Percentiles rank a stretch among this genome's conserved stretches.
Conservation (phyloP, 2,888 invertebrate species). For the Parelbella ahira region DNA sequence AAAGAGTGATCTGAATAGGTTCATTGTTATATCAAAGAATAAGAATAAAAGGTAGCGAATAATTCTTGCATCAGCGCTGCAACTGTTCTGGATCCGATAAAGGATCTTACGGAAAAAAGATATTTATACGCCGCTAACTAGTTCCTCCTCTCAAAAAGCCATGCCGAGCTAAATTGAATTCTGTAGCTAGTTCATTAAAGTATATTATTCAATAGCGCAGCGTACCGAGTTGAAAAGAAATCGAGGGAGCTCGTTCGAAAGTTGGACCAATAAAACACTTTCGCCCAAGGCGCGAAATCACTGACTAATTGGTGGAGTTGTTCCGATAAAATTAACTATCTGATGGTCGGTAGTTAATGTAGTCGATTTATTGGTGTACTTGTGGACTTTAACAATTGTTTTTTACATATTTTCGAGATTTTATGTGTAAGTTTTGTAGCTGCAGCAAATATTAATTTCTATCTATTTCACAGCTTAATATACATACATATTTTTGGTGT, state of each 20-base stretch:
- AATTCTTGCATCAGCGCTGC: slow-evolving; percentile 61
- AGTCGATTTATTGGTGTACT: slow-evolving; percentile 14
- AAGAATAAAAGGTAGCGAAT: slow-evolving; percentile 37
- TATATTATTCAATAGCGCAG: slow-evolving; percentile 26
- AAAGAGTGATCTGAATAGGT: slow-evolving; percentile 5
- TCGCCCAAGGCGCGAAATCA: slow-evolving; percentile 57
- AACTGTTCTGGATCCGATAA: slow-evolving; percentile 54
- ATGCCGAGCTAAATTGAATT: slow-evolving; percentile 27
- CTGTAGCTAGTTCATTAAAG: slow-evolving; percentile 28
- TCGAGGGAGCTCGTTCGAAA: slow-evolving; percentile 35
- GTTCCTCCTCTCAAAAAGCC: slow-evolving; percentile 28
- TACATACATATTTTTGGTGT: too few relatives aligned
- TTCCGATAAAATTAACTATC: slow-evolving; percentile 54
- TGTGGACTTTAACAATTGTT: too few relatives aligned
- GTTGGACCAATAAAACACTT: slow-evolving; percentile 57
- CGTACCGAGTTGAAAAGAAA: slow-evolving; percentile 24
- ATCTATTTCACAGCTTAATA: too few relatives aligned
- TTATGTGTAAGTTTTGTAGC: background rate
- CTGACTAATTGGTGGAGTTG: slow-evolving; percentile 58
- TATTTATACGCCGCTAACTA: slow-evolving; percentile 45
- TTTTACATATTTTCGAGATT: too few relatives aligned
- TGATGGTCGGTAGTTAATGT: slow-evolving; percentile 25
- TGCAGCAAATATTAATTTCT: background rate
- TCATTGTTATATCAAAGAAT: slow-evolving; percentile 28
- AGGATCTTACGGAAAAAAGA: slow-evolving; percentile 54